Evolutionary conservation across 64 coral and sea anemone species (phyloP).

Genomic region (Dendrophyllia cribrosa): DNA sequence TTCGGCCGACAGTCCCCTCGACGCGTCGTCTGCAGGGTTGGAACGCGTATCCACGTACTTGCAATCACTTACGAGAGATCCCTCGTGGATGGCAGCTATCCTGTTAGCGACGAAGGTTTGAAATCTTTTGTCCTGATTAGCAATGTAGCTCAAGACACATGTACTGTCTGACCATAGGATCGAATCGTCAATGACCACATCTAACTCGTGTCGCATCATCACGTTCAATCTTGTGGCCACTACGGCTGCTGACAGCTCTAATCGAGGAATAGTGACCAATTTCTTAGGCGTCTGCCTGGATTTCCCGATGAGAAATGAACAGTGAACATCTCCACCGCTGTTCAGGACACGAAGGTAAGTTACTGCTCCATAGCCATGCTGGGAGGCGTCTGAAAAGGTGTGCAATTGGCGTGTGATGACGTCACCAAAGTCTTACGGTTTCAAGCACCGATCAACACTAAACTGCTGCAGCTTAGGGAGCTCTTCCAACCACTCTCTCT

Average conservation of each 20-base stretch:
- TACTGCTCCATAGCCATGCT: neutral
- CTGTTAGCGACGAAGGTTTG: conserved; percentile 32
- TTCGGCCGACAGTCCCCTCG: neutral
- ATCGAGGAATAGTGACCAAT: neutral
- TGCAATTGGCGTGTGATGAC: neutral
- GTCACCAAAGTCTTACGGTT: neutral
- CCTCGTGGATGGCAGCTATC: neutral
- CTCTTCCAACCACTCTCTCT: neutral
- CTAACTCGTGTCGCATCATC: neutral
- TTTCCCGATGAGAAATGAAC: conserved; percentile 4
- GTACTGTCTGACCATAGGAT: conserved; percentile 15
- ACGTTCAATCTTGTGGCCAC: neutral
- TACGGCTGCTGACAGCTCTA: conserved; percentile 4
- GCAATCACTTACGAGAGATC: neutral
- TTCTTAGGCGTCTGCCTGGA: conserved; percentile 7
- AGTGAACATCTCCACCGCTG: neutral
- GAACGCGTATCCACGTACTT: neutral
- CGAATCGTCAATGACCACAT: neutral
- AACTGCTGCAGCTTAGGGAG: neutral
- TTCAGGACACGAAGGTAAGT: neutral
- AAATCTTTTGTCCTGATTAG: neutral
- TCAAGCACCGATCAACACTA: neutral
- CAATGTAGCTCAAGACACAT: conserved; percentile 31
- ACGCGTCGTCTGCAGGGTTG: neutral
- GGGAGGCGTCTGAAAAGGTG: neutral